Evolutionary conservation across 2,797 vertebrate species (phyloP), one percentile per base, ranked within the genome.

Genomic region (Netta rufina): DNA sequence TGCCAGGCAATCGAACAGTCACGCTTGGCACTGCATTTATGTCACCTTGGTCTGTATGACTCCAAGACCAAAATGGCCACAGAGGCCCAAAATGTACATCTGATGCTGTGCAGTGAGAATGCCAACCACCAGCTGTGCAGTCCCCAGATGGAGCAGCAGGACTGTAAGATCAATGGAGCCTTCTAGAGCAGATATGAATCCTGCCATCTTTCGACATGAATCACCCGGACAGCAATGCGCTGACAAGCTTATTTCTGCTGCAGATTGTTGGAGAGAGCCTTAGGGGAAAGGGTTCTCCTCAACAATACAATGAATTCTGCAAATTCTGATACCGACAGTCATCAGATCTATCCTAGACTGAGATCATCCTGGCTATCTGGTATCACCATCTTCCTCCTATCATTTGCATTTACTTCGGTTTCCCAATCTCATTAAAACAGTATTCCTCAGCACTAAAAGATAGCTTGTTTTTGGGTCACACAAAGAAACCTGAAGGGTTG

Each of bases 201-300:
- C 84, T 41, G 54, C 36, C 10, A 3, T 65, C 69, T 88, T 54
- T 73, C 4, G 2, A 41, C 33, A 58, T 16, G 16, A 89, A 92
- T 62, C 70, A 69, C 58, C 73, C 66, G 57, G 62, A 74, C 91
- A 93, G 69, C 69, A 81, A 61, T 30, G 58, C 33, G 80, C 85
- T 87, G 87, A 89, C 71, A 91, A 95, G 72, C 33, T 83, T 65
- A 57, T 54, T 91, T 74, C 73, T 76, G 64, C 67, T 73, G 67
- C 11, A 73, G 36, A 45, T 82, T 39, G 76, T 73, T 60, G 57
- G 38, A 87, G 20, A 14, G 9, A 83, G 27, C 38, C 75, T 76
- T 32, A 45, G 12, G 18, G 58, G 21, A 24, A 58, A 89, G 43
- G 67, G 56, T 9, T 76, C 60, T 79, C 57, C 62, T 61, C 62